Base-by-base conservation (phyloP, 2,797 vertebrate genomes). In the Characodon lateralis region DNA sequence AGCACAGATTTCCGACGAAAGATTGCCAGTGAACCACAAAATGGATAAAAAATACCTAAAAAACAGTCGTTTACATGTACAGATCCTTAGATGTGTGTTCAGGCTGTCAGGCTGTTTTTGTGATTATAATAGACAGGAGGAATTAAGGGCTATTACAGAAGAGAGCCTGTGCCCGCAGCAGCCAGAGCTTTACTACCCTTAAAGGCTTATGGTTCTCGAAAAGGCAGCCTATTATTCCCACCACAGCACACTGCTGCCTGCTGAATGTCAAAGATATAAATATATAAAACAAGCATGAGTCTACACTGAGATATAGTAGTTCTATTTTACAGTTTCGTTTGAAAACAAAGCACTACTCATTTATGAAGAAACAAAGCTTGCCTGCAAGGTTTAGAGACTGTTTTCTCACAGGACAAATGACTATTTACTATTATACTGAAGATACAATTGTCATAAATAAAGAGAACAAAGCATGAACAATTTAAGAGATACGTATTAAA, bases 141-240 rank as follows among this genome's bases (percentile, higher is more conserved):
- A 91, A 94, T 94, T 93, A 92, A 90, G 89, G 89, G 88, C 88
- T 88, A 93, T 93, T 93, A 94, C 87, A 87, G 89, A 83, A 63
- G 77, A 90, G 88, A 90, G 91, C 85, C 85, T 79, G 81, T 91
- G 90, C 87, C 91, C 88, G 82, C 86, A 84, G 87, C 84, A 89
- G 82, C 85, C 84, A 88, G 81, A 86, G 85, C 87, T 63, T 79
- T 48, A 69, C 77, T 86, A 87, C 87, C 91, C 92, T 92, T 88
- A 85, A 91, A 93, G 89, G 89, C 87, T 90, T 82, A 88, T 31
- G 66, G 74, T 79, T 90, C 82, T 89, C 78, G 78, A 87, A 89
- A 84, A 90, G 79, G 71, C 83, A 76, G 84, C 78, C 83, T 81
- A 88, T 93, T 90, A 89, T 88, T 87, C 70, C 82, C 73, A 77